Conservation (phyloP, 2,888 invertebrate species). For the Phortica okadai region DNA sequence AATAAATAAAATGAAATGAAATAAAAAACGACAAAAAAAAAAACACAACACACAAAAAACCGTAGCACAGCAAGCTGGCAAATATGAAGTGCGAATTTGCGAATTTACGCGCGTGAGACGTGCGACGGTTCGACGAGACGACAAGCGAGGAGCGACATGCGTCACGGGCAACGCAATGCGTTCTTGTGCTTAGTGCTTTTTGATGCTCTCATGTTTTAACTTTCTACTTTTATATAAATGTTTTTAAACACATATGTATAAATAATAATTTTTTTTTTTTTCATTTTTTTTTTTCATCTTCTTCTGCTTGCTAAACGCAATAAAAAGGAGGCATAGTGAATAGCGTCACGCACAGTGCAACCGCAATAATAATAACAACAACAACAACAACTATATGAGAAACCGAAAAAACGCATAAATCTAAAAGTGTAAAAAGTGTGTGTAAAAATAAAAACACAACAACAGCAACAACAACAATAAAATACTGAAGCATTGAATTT, state of each 20-base stretch:
- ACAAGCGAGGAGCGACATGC: neutral
- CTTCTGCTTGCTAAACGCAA: neutral
- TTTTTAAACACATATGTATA: neutral
- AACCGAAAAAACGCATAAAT: neutral
- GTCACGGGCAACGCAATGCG: neutral
- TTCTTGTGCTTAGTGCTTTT: slow-evolving; percentile 1
- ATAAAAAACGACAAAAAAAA: neutral
- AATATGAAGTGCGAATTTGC: slow-evolving; percentile 11
- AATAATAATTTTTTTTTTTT: neutral
- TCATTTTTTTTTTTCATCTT: no score
- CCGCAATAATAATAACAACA: neutral
- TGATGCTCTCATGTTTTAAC: neutral
- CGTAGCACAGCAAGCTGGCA: neutral
- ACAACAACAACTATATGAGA: no score
- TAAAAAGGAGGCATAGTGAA: neutral
- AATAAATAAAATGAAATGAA: no score
- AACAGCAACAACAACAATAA: neutral
- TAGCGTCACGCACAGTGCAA: slow-evolving; percentile 6
- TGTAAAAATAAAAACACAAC: neutral
- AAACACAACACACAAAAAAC: neutral
- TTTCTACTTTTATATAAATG: neutral
- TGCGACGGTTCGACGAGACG: no score
- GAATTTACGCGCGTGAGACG: neutral
- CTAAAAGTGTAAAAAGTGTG: neutral
- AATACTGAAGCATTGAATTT: slow-evolving; percentile 9